Evolutionary conservation across 1,140 invertebrate species (phyloP).

Genomic region (Trichoplusia ni): DNA sequence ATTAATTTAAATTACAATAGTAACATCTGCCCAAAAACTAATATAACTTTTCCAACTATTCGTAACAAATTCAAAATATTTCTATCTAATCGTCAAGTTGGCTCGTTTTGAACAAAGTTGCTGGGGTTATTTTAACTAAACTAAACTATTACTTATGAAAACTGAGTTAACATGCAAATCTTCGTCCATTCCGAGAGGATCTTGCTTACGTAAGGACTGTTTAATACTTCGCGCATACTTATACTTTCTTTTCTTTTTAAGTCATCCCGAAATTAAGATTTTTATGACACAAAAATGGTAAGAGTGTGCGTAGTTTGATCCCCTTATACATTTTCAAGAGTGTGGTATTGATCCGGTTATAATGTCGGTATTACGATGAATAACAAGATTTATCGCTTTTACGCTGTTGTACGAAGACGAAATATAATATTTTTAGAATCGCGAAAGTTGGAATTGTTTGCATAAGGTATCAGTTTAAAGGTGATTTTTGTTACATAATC

Average conservation of each 20-base stretch:
- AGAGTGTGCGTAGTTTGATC: not conserved
- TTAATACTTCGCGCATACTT: conserved; percentile 35
- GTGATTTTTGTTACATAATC: too few species aligned
- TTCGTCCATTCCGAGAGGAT: conserved; percentile 51
- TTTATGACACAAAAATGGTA: conserved; percentile 21
- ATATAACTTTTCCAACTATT: conserved; percentile 60
- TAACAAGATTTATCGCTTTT: too few species aligned
- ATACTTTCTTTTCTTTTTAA: conserved; percentile 20
- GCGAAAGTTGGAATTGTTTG: too few species aligned
- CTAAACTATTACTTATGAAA: conserved; percentile 74
- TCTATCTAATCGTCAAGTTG: conserved; percentile 57
- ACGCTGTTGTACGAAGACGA: too few species aligned
- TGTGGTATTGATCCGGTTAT: not conserved
- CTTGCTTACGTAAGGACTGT: conserved; percentile 37
- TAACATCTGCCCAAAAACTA: conserved; percentile 34
- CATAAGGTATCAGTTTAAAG: too few species aligned
- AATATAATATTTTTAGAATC: too few species aligned
- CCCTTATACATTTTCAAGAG: not conserved
- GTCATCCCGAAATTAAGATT: conserved; percentile 19
- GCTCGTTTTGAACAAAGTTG: conserved; percentile 58
- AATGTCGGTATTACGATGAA: too few species aligned
- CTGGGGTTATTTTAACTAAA: conserved; percentile 57
- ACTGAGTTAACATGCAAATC: conserved; percentile 74
- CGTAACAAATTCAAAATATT: conserved; percentile 66
- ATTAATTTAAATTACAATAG: conserved; percentile 24